Conservation (phyloP, 2,797 vertebrate species). For the Falco biarmicus region DNA sequence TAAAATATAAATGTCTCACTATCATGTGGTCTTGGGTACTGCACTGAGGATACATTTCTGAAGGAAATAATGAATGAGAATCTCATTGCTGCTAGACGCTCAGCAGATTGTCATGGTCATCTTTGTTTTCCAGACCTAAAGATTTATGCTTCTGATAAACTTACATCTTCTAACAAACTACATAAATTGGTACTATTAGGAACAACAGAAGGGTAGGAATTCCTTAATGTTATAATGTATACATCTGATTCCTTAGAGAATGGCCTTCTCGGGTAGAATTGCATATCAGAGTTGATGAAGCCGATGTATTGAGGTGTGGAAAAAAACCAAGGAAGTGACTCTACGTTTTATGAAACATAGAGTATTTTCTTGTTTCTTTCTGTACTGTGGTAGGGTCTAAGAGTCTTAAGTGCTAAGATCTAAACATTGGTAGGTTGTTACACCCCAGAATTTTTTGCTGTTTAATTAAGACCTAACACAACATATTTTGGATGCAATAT, state of each 20-base stretch:
- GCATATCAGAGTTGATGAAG: neutral
- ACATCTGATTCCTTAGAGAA: neutral
- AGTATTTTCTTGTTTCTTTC: neutral
- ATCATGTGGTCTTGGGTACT: neutral
- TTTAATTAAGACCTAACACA: neutral
- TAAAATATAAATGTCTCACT: neutral
- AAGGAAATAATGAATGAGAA: neutral
- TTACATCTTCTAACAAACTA: neutral
- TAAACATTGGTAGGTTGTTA: neutral
- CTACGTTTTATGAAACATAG: neutral
- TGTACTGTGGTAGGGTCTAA: neutral
- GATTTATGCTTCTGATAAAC: neutral
- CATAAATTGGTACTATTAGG: neutral
- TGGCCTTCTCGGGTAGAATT: neutral
- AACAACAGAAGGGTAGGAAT: neutral
- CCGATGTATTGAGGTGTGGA: neutral
- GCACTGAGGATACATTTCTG: neutral
- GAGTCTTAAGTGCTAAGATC: neutral
- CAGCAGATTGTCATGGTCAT: neutral
- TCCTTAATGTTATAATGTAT: neutral
- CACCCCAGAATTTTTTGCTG: neutral
- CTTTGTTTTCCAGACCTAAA: neutral
- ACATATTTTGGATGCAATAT: neutral
- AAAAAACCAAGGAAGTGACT: neutral
- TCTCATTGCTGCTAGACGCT: neutral